Evolutionary conservation across 2,797 vertebrate genomes (phyloP).

Genomic region (Alcedo atthis): DNA sequence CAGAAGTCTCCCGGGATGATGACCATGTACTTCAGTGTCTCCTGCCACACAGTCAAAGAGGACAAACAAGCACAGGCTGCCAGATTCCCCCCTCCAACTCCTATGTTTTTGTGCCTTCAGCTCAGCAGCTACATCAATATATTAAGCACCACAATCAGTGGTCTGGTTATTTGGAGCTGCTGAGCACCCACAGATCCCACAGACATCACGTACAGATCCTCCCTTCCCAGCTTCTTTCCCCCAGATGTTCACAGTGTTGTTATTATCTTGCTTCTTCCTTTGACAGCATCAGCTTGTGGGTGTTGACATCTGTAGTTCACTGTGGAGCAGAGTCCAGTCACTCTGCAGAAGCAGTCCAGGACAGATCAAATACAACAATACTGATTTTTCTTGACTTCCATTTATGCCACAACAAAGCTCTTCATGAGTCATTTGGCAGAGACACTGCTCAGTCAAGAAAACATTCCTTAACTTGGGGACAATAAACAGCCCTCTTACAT

Average conservation of each 20-base stretch:
- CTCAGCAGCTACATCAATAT: not conserved
- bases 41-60: not conserved
- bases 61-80: not conserved
- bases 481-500: constrained; percentile 5
- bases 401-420: constrained; percentile 28
- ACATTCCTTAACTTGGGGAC: constrained; percentile 13
- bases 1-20: not conserved
- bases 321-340: not conserved
- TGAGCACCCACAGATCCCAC: not conserved
- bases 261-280: not conserved
- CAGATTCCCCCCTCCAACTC: not conserved
- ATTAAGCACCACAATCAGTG: not conserved
- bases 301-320: not conserved
- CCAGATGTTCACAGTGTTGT: not conserved
- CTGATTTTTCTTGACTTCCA: not conserved
- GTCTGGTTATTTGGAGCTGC: not conserved
- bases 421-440: not conserved
- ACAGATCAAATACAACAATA: constrained; percentile 34
- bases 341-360: not conserved
- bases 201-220: constrained; percentile 10
- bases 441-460: not conserved
- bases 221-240: not conserved
- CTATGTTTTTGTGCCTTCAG: not conserved
- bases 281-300: not conserved
- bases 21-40: not conserved